Conservation (phyloP, 23 tunicate genomes). For the Botrylloides violaceus region DNA sequence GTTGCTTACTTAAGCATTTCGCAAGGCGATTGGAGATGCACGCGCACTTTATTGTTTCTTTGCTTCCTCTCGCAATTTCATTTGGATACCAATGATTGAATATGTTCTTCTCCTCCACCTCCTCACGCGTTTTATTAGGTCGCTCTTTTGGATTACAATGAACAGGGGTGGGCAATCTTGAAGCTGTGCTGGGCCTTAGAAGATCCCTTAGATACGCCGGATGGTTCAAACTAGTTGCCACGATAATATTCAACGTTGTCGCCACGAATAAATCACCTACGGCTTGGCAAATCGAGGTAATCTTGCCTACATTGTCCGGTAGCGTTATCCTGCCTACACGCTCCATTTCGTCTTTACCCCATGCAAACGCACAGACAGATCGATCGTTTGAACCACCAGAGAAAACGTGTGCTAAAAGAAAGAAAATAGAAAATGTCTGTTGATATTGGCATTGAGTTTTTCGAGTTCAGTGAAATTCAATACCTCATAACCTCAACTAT, state of each 20-base stretch:
- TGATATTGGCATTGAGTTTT: too few species aligned
- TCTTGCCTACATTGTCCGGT: constrained; percentile 39
- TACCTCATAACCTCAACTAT: too few species aligned
- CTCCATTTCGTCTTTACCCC: constrained; percentile 42
- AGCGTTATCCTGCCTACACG: constrained; percentile 30
- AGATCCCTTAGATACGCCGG: background rate
- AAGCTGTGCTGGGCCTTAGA: background rate
- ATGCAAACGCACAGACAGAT: constrained; percentile 39
- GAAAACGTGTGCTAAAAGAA: constrained; percentile 45
- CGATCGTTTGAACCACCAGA: constrained; percentile 51
- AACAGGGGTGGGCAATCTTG: background rate
- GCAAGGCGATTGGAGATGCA: constrained; percentile 20
- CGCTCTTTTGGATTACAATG: background rate
- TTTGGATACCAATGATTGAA: constrained; percentile 21
- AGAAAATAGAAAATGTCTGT: too few species aligned
- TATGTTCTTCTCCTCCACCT: background rate
- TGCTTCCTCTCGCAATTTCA: constrained; percentile 57
- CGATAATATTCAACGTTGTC: constrained; percentile 40
- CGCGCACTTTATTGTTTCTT: constrained; percentile 17
- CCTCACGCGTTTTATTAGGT: background rate
- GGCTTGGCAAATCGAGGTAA: constrained; percentile 23
- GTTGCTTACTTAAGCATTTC: constrained; percentile 11
- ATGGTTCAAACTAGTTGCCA: constrained; percentile 19
- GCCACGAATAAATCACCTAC: constrained; percentile 42
- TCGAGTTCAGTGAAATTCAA: too few species aligned